phyloP scores from a whole-genome alignment of 2,797 vertebrate genomes.

The Fundulus diaphanus region DNA sequence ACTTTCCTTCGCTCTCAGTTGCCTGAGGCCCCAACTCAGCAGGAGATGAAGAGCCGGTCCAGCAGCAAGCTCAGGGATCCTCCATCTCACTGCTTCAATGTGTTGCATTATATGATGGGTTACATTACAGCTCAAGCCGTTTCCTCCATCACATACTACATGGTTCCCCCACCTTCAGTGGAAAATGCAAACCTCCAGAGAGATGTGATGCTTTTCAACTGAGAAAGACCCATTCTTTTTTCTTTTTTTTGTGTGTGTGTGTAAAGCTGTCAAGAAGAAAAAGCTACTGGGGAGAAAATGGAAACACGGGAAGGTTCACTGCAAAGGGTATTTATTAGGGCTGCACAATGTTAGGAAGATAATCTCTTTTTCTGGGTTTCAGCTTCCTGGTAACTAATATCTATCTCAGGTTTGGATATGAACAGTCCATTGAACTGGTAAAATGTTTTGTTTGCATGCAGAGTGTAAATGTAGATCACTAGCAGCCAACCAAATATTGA shows the following conservation, averaged over 20 bases:
- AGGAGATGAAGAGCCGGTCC: slow-evolving; percentile 17
- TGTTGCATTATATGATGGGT: slow-evolving; percentile 3
- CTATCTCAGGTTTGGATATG: not conserved
- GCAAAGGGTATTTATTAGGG: not conserved
- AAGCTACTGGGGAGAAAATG: not conserved
- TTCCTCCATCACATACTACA: slow-evolving; percentile 2
- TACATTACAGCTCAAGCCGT: slow-evolving; percentile 13
- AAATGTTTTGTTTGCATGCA: not conserved
- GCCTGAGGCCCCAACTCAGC: slow-evolving; percentile 17
- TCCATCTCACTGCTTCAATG: slow-evolving; percentile 2
- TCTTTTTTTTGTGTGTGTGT: too few species aligned
- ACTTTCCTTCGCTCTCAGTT: slow-evolving; percentile 1
- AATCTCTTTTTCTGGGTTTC: not conserved
- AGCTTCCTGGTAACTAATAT: not conserved
- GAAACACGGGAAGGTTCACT: not conserved
- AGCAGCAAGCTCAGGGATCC: slow-evolving; percentile 10
- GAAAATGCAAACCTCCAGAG: slow-evolving; percentile 20
- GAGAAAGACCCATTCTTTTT: slow-evolving; percentile 15
- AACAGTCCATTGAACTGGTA: not conserved
- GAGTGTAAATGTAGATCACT: not conserved
- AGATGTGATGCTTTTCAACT: slow-evolving; percentile 10
- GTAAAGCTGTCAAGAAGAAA: slow-evolving; percentile 5
- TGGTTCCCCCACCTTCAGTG: slow-evolving; percentile 13
- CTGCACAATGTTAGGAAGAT: not conserved
- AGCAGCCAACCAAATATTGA: not conserved